A percentile compares a stretch with the other conserved stretches of the same genome.
Conservation (phyloP, 2,113 vertebrate genomes). For the Myotis lucifugus region DNA sequence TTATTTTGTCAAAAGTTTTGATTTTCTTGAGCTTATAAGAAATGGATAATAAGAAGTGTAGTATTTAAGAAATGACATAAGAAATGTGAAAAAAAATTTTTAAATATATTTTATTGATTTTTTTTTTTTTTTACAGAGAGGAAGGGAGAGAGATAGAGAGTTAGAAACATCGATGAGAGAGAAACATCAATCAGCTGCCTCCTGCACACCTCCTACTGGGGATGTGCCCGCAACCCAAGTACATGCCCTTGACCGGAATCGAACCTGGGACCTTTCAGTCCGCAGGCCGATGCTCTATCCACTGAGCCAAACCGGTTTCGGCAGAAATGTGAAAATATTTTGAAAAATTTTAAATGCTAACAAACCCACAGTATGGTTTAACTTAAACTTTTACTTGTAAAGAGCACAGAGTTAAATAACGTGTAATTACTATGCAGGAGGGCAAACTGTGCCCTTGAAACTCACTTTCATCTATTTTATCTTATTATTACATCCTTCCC, state of each 20-base stretch:
- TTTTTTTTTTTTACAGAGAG: no score
- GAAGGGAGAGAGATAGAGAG: no score
- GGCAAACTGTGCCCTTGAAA: not conserved
- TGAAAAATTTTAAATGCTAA: not conserved
- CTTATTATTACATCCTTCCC: not conserved
- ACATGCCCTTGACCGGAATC: no score
- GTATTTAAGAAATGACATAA: not conserved
- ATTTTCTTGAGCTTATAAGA: not conserved
- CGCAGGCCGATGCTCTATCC: no score
- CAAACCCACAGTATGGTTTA: not conserved
- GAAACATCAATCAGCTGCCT: no score
- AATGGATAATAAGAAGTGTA: not conserved
- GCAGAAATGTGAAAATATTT: not conserved
- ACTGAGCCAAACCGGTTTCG: no score
- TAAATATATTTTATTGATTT: no score
- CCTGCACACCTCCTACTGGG: no score
- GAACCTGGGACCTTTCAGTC: no score
- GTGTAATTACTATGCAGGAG: not conserved
- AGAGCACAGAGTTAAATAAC: not conserved
- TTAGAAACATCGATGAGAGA: no score
- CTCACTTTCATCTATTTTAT: not conserved
- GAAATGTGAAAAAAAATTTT: no score
- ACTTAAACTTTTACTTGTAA: not conserved
- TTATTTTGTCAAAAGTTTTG: not conserved
- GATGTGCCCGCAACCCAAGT: no score